These are phyloP conservation scores for Hesperophylax magnus DNA, from an alignment of 1,140 invertebrate genomes.

Conservation along the genomic window DNA sequence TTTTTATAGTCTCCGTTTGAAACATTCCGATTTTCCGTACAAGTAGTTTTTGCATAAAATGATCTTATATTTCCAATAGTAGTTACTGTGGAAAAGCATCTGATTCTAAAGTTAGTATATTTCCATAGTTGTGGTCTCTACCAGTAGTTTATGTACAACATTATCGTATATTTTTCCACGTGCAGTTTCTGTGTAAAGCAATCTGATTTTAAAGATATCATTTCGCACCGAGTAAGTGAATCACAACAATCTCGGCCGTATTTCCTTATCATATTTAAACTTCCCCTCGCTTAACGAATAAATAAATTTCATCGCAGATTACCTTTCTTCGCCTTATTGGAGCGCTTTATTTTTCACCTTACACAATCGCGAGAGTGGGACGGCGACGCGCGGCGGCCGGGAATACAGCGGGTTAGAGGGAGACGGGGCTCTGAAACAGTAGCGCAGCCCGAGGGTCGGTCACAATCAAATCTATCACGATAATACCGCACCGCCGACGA, in stretches of 20 bases:
- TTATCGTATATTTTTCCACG: too few species aligned
- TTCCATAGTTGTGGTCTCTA: too few species aligned
- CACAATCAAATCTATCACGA: slow-evolving; percentile 56
- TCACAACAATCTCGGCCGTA: not conserved
- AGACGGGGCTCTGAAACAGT: slow-evolving; percentile 37
- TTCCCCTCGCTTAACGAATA: slow-evolving; percentile 15
- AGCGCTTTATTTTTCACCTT: slow-evolving; percentile 26
- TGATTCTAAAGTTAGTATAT: too few species aligned
- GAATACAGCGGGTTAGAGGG: not conserved
- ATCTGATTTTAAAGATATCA: too few species aligned
- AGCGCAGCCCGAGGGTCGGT: slow-evolving; percentile 54
- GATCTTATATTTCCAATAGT: too few species aligned
- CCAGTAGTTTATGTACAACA: too few species aligned
- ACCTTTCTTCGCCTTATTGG: slow-evolving; percentile 31
- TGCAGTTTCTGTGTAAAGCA: too few species aligned
- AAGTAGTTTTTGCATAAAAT: too few species aligned
- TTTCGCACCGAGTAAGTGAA: not conserved
- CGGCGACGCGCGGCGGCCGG: not conserved
- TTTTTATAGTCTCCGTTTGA: too few species aligned
- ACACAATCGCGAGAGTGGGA: not conserved
- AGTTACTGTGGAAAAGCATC: too few species aligned
- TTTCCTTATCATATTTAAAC: too few species aligned
- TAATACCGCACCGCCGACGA: slow-evolving; percentile 30
- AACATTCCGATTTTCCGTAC: too few species aligned
- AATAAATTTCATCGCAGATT: slow-evolving; percentile 36